Conservation (phyloP, 2,797 vertebrate genomes). For the Sebastes minor region DNA sequence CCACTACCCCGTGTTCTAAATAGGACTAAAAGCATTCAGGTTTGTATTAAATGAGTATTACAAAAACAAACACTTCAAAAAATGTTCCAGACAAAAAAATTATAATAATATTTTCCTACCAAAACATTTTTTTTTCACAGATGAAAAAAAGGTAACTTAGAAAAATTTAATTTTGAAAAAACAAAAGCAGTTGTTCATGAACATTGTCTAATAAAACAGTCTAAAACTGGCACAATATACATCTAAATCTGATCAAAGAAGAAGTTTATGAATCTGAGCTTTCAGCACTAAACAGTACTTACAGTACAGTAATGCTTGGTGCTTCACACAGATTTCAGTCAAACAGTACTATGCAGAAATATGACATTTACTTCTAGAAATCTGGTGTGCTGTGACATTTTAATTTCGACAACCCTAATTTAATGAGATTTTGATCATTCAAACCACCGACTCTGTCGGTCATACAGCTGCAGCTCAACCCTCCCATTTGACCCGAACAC, state of each 20-base stretch:
- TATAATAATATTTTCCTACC: too few relatives aligned
- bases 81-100: too few relatives aligned
- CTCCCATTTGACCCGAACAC: neutral
- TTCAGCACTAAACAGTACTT: too few relatives aligned
- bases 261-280: neutral
- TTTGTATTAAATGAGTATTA: too few relatives aligned
- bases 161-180: neutral
- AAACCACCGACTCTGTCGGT: neutral
- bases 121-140: too few relatives aligned
- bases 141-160: too few relatives aligned
- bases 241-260: neutral
- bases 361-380: too few relatives aligned
- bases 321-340: neutral
- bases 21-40: too few relatives aligned
- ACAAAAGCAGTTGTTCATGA: neutral
- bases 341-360: too few relatives aligned
- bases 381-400: too few relatives aligned
- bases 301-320: neutral
- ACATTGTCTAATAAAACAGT: neutral
- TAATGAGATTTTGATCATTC: neutral
- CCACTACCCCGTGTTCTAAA: too few relatives aligned
- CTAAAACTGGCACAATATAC: neutral
- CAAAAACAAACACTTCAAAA: too few relatives aligned
- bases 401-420: neutral
- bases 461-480: neutral